These are phyloP conservation scores for Galemys pyrenaicus DNA, from an alignment of 2,113 vertebrate genomes.

Conservation along the genomic window DNA sequence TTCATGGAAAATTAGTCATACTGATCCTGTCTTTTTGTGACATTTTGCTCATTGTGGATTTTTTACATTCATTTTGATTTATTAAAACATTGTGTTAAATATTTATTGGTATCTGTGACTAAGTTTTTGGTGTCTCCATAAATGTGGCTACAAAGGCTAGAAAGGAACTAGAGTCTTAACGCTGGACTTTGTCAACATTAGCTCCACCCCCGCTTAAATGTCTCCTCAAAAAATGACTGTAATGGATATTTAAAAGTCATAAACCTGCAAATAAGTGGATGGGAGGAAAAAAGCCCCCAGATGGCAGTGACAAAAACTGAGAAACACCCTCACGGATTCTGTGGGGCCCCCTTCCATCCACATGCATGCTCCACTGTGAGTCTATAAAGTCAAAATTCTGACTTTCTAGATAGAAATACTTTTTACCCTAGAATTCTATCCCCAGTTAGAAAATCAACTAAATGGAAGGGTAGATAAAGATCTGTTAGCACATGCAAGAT, in stretches of 20 bases:
- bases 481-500: neutral
- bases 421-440: neutral
- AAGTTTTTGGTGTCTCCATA: neutral
- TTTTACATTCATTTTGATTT: neutral
- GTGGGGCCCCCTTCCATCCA: too few species aligned
- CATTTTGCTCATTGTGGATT: neutral
- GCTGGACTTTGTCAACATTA: too few species aligned
- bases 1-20: neutral
- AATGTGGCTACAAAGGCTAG: neutral
- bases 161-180: neutral
- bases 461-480: neutral
- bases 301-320: neutral
- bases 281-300: neutral
- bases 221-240: fast-evolving
- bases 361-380: neutral
- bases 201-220: neutral
- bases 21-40: neutral
- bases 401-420: neutral
- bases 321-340: neutral
- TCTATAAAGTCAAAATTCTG: neutral
- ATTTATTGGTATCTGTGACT: neutral
- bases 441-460: neutral
- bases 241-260: neutral
- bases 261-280: neutral
- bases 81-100: neutral